phyloP scores from a whole-genome alignment of 2,113 vertebrate genomes.

The Festucalex cinctus region DNA sequence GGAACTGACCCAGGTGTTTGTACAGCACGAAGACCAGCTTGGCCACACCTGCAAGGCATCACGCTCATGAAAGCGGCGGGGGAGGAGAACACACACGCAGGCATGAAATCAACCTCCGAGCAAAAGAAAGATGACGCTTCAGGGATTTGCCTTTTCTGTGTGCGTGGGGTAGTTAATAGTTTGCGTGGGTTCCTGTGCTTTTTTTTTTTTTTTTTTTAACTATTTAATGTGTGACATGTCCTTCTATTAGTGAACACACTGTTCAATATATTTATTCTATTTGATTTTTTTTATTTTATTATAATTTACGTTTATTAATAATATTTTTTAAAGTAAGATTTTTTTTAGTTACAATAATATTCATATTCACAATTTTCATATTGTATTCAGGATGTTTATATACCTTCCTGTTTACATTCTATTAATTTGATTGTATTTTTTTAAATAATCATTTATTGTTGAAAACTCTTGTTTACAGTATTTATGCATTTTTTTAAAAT shows the following conservation, averaged over 20 bases:
- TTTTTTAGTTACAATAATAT: background rate
- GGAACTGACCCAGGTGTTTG: constrained; percentile 93
- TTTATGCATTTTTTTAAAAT: too few relatives aligned
- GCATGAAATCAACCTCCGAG: background rate
- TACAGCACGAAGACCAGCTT: constrained; percentile 98
- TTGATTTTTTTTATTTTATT: background rate
- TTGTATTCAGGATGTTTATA: background rate
- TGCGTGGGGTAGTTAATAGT: background rate
- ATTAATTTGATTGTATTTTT: background rate
- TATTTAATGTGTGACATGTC: background rate
- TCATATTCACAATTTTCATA: background rate
- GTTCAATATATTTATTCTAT: background rate
- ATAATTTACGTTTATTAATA: too few relatives aligned
- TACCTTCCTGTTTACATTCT: background rate
- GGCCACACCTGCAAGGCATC: constrained; percentile 78
- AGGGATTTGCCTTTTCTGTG: background rate
- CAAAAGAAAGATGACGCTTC: background rate
- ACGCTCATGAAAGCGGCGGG: constrained; percentile 20
- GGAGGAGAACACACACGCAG: background rate
- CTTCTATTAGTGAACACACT: background rate
- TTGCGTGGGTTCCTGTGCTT: background rate
- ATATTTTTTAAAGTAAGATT: background rate
- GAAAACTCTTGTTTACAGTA: too few relatives aligned
- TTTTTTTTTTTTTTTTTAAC: too few relatives aligned
- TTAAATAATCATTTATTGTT: too few relatives aligned